A percentile compares a stretch with the other conserved stretches of the same genome.
These are phyloP conservation scores for Caerostris extrusa DNA, from an alignment of 1,140 invertebrate species.

Conservation along the genomic window DNA sequence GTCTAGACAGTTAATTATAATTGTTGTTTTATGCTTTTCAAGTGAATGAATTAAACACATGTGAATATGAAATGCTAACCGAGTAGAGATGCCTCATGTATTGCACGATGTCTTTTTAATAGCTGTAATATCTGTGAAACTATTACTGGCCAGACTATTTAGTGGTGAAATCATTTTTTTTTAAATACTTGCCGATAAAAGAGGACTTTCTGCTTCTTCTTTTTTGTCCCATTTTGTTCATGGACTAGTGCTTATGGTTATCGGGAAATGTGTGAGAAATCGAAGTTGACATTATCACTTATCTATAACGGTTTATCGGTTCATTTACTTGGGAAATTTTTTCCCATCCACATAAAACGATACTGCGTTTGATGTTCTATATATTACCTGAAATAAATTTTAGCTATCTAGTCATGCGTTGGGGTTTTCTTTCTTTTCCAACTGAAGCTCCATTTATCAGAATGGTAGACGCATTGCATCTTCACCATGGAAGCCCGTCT, in stretches of 20 bases:
- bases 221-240: neutral
- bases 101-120: neutral
- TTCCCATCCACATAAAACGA: neutral
- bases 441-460: neutral
- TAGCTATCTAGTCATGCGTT: neutral
- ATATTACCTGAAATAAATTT: neutral
- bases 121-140: neutral
- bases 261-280: neutral
- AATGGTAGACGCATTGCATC: neutral
- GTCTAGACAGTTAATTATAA: too few species aligned
- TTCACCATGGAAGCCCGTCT: neutral
- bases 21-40: too few species aligned
- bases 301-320: slow-evolving; percentile 9
- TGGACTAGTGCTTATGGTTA: neutral
- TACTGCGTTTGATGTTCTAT: neutral
- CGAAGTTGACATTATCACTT: slow-evolving; percentile 4
- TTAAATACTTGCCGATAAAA: neutral
- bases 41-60: too few species aligned
- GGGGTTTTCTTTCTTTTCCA: neutral
- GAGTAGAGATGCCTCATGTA: neutral
- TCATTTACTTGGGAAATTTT: slow-evolving; percentile 2
- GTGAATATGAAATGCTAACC: neutral
- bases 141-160: neutral
- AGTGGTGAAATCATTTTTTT: neutral
- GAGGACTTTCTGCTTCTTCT: too few species aligned